These are phyloP conservation scores for Triops cancriformis DNA, from an alignment of 1,140 invertebrate species.

Conservation along the genomic window DNA sequence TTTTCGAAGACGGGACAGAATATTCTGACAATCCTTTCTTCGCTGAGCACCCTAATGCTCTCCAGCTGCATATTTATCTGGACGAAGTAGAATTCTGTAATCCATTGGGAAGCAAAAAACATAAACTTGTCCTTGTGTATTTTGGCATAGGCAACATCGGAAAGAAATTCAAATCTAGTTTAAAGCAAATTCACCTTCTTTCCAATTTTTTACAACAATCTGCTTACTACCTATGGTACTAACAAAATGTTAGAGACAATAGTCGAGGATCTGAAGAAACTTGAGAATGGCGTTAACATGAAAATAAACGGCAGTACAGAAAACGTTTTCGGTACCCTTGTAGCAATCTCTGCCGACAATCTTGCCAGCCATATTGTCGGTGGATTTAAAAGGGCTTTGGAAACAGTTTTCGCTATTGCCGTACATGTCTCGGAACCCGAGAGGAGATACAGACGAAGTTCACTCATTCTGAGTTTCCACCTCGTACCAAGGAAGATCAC, in stretches of 20 bases:
- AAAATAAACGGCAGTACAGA: conserved; percentile 15
- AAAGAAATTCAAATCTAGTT: conserved; percentile 14
- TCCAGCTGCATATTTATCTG: conserved; percentile 20
- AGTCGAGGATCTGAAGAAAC: conserved; percentile 23
- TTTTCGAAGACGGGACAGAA: background rate
- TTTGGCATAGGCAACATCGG: conserved; percentile 18
- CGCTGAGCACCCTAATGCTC: conserved; percentile 2
- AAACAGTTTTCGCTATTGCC: background rate
- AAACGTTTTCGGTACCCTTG: conserved; percentile 21
- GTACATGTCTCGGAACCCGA: background rate
- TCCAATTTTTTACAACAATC: conserved; percentile 15
- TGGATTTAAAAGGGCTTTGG: conserved; percentile 14
- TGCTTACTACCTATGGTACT: background rate
- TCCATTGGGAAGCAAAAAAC: conserved; percentile 23
- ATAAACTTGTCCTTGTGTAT: conserved; percentile 25
- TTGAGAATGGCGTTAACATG: conserved; percentile 23
- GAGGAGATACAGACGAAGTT: conserved; percentile 12
- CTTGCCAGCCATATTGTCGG: conserved; percentile 7
- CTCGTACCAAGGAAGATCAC: conserved; percentile 15
- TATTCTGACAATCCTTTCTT: conserved; percentile 16
- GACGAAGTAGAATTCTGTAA: conserved; percentile 26
- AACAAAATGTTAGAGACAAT: conserved; percentile 25
- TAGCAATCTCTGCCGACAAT: conserved; percentile 17
- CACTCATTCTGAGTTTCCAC: conserved; percentile 18
- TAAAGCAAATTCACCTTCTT: conserved; percentile 21